Conservation (phyloP, 37 sponge, comb jelly and placozoan genomes). For the Lycopodina hypogea region DNA sequence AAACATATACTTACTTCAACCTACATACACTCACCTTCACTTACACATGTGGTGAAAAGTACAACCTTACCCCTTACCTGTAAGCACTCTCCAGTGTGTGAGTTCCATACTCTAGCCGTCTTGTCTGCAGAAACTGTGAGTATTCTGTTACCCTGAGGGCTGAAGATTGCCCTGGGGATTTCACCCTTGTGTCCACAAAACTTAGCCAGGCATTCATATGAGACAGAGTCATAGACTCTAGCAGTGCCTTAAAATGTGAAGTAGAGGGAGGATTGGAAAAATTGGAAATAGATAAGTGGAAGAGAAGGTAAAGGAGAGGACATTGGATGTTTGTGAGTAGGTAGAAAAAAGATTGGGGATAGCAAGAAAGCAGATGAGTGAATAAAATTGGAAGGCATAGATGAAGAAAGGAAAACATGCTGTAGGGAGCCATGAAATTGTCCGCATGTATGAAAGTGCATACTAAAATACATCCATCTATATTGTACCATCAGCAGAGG, state of each 20-base stretch:
- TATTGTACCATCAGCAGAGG: conserved; percentile 90
- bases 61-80: conserved; percentile 53
- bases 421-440: too few species aligned
- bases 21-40: background rate
- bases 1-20: too few species aligned
- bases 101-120: conserved; percentile 90
- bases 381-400: too few species aligned
- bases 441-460: background rate
- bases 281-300: too few species aligned
- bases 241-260: conserved; percentile 46
- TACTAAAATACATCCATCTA: too few species aligned
- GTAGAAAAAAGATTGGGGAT: background rate
- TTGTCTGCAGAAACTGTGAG: conserved; percentile 93
- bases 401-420: background rate
- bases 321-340: too few species aligned
- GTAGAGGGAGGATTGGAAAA: background rate
- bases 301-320: background rate
- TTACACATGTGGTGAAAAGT: background rate
- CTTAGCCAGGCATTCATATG: conserved; percentile 62
- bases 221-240: conserved; percentile 63
- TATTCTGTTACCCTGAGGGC: conserved; percentile 88
- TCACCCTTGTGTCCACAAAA: conserved; percentile 92
- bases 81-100: conserved; percentile 62
- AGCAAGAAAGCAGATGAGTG: background rate
- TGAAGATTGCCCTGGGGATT: conserved; percentile 87